Evolutionary conservation across 2,888 invertebrate genomes (phyloP).

Genomic region (Strigamia crassipes): DNA sequence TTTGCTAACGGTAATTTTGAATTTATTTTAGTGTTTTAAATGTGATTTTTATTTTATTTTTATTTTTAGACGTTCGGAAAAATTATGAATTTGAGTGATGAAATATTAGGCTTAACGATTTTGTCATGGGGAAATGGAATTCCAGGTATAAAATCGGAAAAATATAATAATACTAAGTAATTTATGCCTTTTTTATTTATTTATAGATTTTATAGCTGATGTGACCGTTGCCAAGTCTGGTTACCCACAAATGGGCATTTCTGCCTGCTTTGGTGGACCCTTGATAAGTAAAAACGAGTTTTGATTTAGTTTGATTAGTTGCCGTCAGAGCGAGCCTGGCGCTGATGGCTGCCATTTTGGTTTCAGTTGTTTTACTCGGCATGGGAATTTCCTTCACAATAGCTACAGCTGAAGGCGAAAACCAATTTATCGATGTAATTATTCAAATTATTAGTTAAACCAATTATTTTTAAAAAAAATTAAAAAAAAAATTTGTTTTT

Average conservation of each 20-base stretch:
- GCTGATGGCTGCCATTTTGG: not conserved
- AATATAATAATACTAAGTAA: too few species aligned
- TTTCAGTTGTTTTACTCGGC: slow-evolving; percentile 59
- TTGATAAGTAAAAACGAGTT: slow-evolving; percentile 67
- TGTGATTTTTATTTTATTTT: not conserved
- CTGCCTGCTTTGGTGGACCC: slow-evolving; percentile 72
- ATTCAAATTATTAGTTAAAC: not conserved
- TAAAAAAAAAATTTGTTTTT: too few species aligned
- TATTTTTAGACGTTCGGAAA: slow-evolving; percentile 65
- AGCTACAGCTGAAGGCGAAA: not conserved
- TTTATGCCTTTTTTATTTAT: slow-evolving; percentile 16
- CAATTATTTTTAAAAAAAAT: slow-evolving; percentile 2
- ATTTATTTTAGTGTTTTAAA: slow-evolving; percentile 1
- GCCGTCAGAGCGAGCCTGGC: too few species aligned
- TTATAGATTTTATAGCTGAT: slow-evolving; percentile 67
- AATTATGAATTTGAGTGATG: slow-evolving; percentile 64
- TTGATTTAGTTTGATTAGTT: not conserved
- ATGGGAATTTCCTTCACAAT: slow-evolving; percentile 56
- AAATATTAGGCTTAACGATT: slow-evolving; percentile 68
- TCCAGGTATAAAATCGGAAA: too few species aligned
- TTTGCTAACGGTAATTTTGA: slow-evolving; percentile 57
- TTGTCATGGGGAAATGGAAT: slow-evolving; percentile 71
- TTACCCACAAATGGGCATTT: slow-evolving; percentile 69
- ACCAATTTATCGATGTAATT: slow-evolving; percentile 27
- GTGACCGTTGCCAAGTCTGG: slow-evolving; percentile 67